A percentile compares a stretch with the other conserved stretches of the same genome.
These are phyloP conservation scores for Noctua janthina DNA, from an alignment of 2,888 invertebrate species.

Conservation along the genomic window DNA sequence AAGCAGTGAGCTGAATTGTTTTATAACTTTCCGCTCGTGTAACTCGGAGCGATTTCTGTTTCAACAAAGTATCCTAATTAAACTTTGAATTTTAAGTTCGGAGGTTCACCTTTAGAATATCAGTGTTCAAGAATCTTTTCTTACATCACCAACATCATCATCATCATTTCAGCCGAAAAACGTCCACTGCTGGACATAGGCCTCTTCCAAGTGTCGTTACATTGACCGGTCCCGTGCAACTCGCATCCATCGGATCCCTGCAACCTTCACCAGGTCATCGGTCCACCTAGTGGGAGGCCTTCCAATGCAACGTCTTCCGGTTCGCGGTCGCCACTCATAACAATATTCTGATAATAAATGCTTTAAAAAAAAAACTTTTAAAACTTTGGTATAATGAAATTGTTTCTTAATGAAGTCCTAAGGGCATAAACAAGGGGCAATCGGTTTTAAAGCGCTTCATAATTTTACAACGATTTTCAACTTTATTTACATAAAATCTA, in stretches of 20 bases:
- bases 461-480: too few relatives aligned
- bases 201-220: too few relatives aligned
- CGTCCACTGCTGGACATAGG: too few relatives aligned
- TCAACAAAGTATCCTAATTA: slow-evolving; percentile 28
- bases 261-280: too few relatives aligned
- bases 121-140: neutral
- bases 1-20: slow-evolving; percentile 30
- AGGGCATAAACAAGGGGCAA: neutral
- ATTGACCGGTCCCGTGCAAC: too few relatives aligned
- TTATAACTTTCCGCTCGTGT: slow-evolving; percentile 13
- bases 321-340: too few relatives aligned
- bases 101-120: neutral
- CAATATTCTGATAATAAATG: neutral
- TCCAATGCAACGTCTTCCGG: too few relatives aligned
- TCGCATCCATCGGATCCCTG: too few relatives aligned
- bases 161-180: too few relatives aligned
- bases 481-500: too few relatives aligned
- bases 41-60: slow-evolving; percentile 1
- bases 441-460: too few relatives aligned
- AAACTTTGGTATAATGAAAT: neutral
- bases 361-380: neutral
- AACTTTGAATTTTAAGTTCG: slow-evolving; percentile 12
- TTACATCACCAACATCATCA: neutral
- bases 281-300: too few relatives aligned
- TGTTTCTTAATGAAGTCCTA: neutral